Conservation (phyloP, 1,140 invertebrate genomes). For the Oppia nitens region DNA sequence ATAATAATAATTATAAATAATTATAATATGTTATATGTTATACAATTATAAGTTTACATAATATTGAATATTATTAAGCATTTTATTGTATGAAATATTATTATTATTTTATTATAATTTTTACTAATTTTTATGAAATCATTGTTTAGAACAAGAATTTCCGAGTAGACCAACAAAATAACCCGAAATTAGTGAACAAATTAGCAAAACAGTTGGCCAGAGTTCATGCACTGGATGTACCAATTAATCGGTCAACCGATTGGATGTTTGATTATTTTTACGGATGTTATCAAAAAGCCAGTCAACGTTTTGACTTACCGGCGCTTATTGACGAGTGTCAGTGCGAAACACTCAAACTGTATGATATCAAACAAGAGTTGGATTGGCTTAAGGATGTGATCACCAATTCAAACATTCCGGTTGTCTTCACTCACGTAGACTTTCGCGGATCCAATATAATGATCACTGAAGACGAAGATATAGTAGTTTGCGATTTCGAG, state of each 20-base stretch:
- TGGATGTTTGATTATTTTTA: neutral
- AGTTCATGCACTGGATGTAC: neutral
- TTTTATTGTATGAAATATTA: too few species aligned
- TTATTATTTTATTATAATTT: too few species aligned
- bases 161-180: neutral
- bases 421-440: neutral
- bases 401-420: neutral
- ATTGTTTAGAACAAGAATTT: constrained; percentile 4
- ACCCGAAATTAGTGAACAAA: neutral
- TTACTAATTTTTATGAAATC: too few species aligned
- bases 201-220: neutral
- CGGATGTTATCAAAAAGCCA: neutral
- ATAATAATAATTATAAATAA: too few species aligned
- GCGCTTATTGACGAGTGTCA: neutral
- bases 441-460: constrained; percentile 7
- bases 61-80: too few species aligned
- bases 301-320: neutral
- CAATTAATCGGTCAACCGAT: neutral
- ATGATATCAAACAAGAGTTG: constrained; percentile 4
- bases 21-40: too few species aligned
- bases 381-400: neutral
- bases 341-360: neutral
- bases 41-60: too few species aligned
- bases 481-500: neutral
- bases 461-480: neutral